Conservation (phyloP, 2,113 vertebrate species). For the Dryoscopus gambensis region DNA sequence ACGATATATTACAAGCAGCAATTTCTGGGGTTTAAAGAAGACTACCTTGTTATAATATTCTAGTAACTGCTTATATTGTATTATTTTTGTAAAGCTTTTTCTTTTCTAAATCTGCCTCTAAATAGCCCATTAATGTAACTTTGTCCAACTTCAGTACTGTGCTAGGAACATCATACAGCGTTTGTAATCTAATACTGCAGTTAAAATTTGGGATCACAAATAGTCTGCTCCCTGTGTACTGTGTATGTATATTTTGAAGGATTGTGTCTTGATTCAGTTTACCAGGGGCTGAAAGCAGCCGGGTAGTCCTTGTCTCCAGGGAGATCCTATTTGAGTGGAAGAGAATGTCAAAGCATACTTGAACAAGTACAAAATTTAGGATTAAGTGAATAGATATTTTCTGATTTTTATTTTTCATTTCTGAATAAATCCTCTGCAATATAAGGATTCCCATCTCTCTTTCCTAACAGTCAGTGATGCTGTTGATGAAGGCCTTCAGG, state of each 20-base stretch:
- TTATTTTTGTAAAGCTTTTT: not conserved
- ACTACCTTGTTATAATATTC: not conserved
- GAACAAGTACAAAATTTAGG: not conserved
- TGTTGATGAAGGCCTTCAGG: not conserved
- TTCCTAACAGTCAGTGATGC: not conserved
- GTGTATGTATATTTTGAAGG: not conserved
- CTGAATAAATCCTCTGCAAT: not conserved
- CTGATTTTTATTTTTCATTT: not conserved
- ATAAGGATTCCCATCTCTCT: not conserved
- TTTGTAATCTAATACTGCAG: not conserved
- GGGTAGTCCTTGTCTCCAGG: not conserved
- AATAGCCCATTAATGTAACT: not conserved
- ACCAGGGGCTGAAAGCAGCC: not conserved
- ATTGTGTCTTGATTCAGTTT: not conserved
- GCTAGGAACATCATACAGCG: not conserved
- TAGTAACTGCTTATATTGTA: not conserved
- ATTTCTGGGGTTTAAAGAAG: not conserved
- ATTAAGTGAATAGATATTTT: not conserved
- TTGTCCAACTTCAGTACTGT: not conserved
- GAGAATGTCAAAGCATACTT: not conserved
- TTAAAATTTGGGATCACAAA: not conserved
- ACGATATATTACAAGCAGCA: not conserved
- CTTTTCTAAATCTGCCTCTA: not conserved
- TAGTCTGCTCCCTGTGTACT: not conserved
- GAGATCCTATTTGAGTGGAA: not conserved